Conservation (phyloP, 2,113 vertebrate genomes). For the Sphaerodactylus townsendi region DNA sequence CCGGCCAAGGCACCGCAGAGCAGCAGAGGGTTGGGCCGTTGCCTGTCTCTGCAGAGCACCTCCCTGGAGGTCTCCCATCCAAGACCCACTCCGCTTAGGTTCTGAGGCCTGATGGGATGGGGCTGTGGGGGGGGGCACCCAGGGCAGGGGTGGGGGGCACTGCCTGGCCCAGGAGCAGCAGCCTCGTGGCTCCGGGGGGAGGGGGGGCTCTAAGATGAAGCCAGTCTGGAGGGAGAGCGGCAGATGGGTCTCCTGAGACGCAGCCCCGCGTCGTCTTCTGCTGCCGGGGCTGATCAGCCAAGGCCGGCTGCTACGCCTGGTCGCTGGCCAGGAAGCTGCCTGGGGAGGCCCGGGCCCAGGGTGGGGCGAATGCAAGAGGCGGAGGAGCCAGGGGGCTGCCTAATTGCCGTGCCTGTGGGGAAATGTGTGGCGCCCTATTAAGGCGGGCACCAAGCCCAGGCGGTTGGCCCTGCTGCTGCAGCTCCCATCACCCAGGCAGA, state of each 20-base stretch:
- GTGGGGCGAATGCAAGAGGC: background rate
- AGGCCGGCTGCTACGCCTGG: background rate
- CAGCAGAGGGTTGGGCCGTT: no score
- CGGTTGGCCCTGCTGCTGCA: background rate
- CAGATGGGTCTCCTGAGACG: background rate
- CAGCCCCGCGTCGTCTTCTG: background rate
- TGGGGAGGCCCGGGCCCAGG: background rate
- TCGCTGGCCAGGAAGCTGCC: background rate
- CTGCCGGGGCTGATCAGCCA: background rate
- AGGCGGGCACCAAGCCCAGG: background rate
- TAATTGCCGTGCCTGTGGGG: no score
- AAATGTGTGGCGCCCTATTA: background rate
- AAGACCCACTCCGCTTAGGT: no score
- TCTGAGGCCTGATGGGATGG: no score
- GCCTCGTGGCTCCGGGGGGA: no score
- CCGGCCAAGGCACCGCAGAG: no score
- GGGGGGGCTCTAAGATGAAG: no score
- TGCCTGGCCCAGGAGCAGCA: no score
- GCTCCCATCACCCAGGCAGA: background rate
- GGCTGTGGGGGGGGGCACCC: no score
- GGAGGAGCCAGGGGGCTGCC: background rate
- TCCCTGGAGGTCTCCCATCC: no score
- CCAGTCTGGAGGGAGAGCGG: background rate
- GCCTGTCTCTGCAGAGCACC: no score
- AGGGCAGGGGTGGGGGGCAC: no score